Percentiles rank a stretch among this genome's conserved stretches.
Conservation (phyloP, 2,888 invertebrate genomes). For the Seladonia tumulorum region DNA sequence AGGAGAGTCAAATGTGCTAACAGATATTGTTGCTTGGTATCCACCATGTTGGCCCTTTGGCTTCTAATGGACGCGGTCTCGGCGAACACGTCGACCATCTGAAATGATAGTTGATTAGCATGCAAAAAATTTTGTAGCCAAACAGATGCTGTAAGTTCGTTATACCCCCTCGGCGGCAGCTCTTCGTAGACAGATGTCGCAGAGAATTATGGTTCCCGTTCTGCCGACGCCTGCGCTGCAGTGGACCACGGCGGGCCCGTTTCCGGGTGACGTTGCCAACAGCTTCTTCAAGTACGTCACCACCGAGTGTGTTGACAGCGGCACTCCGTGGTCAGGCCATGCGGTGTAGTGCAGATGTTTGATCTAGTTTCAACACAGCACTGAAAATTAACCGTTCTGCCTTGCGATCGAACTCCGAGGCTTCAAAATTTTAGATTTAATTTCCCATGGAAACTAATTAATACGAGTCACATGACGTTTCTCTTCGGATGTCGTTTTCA, state of each 20-base stretch:
- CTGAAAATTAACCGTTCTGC: background rate
- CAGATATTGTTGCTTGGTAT: conserved; percentile 84
- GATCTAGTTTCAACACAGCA: conserved; percentile 77
- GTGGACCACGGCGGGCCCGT: conserved; percentile 85
- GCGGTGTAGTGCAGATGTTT: conserved; percentile 85
- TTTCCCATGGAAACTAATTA: too few relatives aligned
- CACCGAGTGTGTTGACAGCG: conserved; percentile 81
- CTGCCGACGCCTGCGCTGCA: conserved; percentile 88
- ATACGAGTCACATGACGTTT: too few relatives aligned
- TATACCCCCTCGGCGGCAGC: conserved; percentile 82
- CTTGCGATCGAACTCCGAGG: background rate
- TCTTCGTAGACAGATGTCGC: conserved; percentile 86
- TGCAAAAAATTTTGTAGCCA: background rate
- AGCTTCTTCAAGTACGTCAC: conserved; percentile 82
- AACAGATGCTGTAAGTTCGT: background rate
- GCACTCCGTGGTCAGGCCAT: conserved; percentile 86
- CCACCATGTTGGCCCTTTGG: conserved; percentile 78
- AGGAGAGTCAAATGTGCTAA: conserved; percentile 84
- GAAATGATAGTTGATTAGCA: background rate
- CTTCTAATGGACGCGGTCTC: conserved; percentile 69
- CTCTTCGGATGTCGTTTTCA: background rate
- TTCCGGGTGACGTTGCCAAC: conserved; percentile 79
- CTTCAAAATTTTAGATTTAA: background rate
- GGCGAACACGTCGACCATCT: conserved; percentile 74
- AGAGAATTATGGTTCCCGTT: conserved; percentile 87